Conservation (phyloP, 2,888 invertebrate species). For the Synanthedon formicaeformis region DNA sequence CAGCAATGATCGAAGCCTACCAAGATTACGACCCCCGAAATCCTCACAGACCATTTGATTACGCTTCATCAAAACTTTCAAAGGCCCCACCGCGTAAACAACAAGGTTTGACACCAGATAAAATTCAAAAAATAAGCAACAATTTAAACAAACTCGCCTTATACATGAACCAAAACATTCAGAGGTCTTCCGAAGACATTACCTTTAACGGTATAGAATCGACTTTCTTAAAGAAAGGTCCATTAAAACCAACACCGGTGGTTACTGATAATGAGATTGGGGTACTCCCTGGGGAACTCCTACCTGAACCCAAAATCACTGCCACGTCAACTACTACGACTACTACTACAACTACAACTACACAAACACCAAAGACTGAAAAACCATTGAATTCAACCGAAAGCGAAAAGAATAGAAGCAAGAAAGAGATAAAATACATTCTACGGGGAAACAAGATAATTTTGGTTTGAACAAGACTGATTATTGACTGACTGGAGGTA, state of each 20-base stretch:
- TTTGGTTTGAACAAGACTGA: constrained; percentile 53
- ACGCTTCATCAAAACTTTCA: constrained; percentile 40
- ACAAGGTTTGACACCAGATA: constrained; percentile 42
- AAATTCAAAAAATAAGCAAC: constrained; percentile 51
- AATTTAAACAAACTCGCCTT: constrained; percentile 46
- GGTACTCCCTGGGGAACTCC: constrained; percentile 49
- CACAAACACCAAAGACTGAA: constrained; percentile 18
- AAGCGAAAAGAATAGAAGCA: constrained; percentile 35
- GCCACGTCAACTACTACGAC: constrained; percentile 10
- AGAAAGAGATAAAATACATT: constrained; percentile 55
- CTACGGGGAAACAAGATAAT: constrained; percentile 64
- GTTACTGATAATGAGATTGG: constrained; percentile 55
- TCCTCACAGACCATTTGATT: constrained; percentile 34
- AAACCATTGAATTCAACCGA: constrained; percentile 29
- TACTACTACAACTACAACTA: constrained; percentile 3
- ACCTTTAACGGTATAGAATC: constrained; percentile 35
- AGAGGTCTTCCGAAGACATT: constrained; percentile 46
- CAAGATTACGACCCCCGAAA: constrained; percentile 39
- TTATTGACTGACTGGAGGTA: constrained; percentile 13
- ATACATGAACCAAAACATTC: constrained; percentile 32
- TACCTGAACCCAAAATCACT: constrained; percentile 23
- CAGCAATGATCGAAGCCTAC: constrained; percentile 43
- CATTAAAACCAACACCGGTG: constrained; percentile 46
- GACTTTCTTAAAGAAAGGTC: constrained; percentile 38
- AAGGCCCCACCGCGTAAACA: constrained; percentile 14